Percentiles rank a stretch among this genome's conserved stretches.
Evolutionary conservation across 2,797 vertebrate genomes (phyloP).

Genomic region (Sebastes iracundus): DNA sequence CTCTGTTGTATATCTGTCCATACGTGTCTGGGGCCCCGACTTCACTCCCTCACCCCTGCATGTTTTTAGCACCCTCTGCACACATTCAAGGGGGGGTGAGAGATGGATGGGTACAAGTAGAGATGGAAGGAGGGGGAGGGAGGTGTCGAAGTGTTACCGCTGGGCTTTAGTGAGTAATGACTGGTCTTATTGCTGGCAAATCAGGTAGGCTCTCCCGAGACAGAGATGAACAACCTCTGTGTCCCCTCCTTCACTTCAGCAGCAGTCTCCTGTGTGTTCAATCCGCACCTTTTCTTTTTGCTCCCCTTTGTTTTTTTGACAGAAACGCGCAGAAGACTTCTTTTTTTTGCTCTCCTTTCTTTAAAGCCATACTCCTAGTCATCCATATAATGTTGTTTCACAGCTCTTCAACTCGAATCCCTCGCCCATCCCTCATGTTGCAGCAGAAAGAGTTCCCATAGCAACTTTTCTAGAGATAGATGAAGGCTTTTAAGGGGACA

Average conservation of each 20-base stretch:
- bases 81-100: slow-evolving; percentile 2
- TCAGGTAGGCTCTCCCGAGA: slow-evolving; percentile 55
- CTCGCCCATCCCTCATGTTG: slow-evolving; percentile 57
- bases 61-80: slow-evolving; percentile 35
- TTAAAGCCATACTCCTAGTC: slow-evolving; percentile 28
- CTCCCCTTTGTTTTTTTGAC: slow-evolving; percentile 44
- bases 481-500: slow-evolving; percentile 15
- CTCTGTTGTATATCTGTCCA: slow-evolving; percentile 29
- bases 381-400: slow-evolving; percentile 62
- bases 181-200: slow-evolving; percentile 63
- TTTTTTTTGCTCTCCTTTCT: slow-evolving; percentile 13
- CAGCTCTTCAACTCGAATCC: slow-evolving; percentile 58
- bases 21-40: slow-evolving; percentile 20
- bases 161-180: slow-evolving; percentile 71
- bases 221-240: slow-evolving; percentile 62
- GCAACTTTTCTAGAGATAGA: slow-evolving; percentile 65
- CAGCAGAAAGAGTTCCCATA: slow-evolving; percentile 65
- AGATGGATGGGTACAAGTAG: slow-evolving; percentile 34
- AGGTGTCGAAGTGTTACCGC: slow-evolving; percentile 41
- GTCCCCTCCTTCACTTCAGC: slow-evolving; percentile 45
- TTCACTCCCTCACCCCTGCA: slow-evolving; percentile 35
- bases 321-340: slow-evolving; percentile 20
- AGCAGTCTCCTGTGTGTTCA: slow-evolving; percentile 36
- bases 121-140: background rate
- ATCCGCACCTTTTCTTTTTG: background rate